A percentile compares a stretch with the other conserved stretches of the same genome.
Evolutionary conservation across 2,888 invertebrate species (phyloP).

Genomic region (Caprella mutica): DNA sequence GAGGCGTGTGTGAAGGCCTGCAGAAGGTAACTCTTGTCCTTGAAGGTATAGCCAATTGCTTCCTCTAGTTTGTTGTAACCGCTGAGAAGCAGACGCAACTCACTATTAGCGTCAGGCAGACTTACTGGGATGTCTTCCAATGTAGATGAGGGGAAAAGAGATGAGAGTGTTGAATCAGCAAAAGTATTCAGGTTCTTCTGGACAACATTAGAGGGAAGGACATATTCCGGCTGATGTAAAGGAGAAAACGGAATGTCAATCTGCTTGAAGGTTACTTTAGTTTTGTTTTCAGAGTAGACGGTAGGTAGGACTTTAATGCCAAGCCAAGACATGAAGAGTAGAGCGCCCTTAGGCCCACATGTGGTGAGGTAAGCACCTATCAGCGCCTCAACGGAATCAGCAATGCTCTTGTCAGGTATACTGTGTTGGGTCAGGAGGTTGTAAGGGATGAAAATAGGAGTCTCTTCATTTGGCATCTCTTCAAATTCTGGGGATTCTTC

Average conservation of each 20-base stretch:
- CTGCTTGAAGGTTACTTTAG: conserved; percentile 49
- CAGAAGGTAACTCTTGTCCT: conserved; percentile 76
- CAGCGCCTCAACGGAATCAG: conserved; percentile 95
- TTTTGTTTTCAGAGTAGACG: not conserved
- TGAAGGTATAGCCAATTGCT: conserved; percentile 73
- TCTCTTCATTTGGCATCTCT: conserved; percentile 37
- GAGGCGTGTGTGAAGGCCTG: conserved; percentile 98
- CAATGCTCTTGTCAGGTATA: conserved; percentile 95
- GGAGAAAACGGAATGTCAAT: conserved; percentile 74
- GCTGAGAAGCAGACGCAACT: conserved; percentile 26
- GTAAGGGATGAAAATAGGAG: conserved; percentile 73
- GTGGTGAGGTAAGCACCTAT: conserved; percentile 93
- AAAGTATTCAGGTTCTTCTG: no score
- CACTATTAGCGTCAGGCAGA: conserved; percentile 8
- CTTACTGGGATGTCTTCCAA: not conserved
- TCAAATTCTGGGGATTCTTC: conserved; percentile 19
- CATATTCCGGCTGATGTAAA: conserved; percentile 40
- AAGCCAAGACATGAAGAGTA: conserved; percentile 95
- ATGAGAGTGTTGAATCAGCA: no score
- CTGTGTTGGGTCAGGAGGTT: conserved; percentile 94
- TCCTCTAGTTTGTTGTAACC: conserved; percentile 45
- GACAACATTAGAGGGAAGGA: conserved; percentile 36
- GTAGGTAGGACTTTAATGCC: conserved; percentile 74
- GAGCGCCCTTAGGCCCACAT: conserved; percentile 83
- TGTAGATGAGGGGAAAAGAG: no score